Conservation (phyloP, 2,888 invertebrate species). For the Drosophila vallismaia region DNA sequence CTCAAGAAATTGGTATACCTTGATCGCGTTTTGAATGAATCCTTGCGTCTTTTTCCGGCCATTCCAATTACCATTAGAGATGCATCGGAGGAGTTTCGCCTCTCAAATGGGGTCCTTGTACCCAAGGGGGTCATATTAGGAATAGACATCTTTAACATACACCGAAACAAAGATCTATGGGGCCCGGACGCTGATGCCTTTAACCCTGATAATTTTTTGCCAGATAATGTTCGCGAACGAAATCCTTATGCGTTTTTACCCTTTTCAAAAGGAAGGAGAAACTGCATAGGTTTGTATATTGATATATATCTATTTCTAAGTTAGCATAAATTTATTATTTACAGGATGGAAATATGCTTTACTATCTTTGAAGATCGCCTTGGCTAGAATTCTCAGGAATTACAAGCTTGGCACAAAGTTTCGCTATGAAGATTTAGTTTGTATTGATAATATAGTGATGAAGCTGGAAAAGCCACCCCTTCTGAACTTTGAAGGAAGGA, state of each 20-base stretch:
- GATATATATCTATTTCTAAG: too few species aligned
- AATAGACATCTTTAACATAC: slow-evolving; percentile 76
- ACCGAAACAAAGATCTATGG: slow-evolving; percentile 77
- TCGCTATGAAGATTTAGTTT: slow-evolving; percentile 68
- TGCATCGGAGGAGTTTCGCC: slow-evolving; percentile 52
- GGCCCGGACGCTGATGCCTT: slow-evolving; percentile 76
- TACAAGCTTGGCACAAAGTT: slow-evolving; percentile 71
- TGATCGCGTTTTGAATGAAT: slow-evolving; percentile 79
- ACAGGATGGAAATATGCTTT: slow-evolving; percentile 76
- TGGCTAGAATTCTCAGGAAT: slow-evolving; percentile 72
- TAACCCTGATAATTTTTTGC: slow-evolving; percentile 81
- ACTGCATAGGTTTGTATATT: slow-evolving; percentile 72
- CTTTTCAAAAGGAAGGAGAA: slow-evolving; percentile 80
- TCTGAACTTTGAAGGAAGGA: slow-evolving; percentile 56
- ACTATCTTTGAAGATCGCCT: slow-evolving; percentile 66
- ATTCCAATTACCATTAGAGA: slow-evolving; percentile 67
- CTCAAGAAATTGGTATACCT: slow-evolving; percentile 72
- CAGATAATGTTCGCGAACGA: slow-evolving; percentile 67
- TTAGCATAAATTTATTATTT: background rate
- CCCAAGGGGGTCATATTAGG: slow-evolving; percentile 71
- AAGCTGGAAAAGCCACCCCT: slow-evolving; percentile 66
- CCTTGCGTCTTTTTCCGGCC: slow-evolving; percentile 77
- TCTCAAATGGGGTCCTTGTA: slow-evolving; percentile 69
- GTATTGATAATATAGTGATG: slow-evolving; percentile 67
- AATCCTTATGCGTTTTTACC: slow-evolving; percentile 81